Evolutionary conservation across 2,113 vertebrate species (phyloP).

Genomic region (Limnothrissa miodon): DNA sequence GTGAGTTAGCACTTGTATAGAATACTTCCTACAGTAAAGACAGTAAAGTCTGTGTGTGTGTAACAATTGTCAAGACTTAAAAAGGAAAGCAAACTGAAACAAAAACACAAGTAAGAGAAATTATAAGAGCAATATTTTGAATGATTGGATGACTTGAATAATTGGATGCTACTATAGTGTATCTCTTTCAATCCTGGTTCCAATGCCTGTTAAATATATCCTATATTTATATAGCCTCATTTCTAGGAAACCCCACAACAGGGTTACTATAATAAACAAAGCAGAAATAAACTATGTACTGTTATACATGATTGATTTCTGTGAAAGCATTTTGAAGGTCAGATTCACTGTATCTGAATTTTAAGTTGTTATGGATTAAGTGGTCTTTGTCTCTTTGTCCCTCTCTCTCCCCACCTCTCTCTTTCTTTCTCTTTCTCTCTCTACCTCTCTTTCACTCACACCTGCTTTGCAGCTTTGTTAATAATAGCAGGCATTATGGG

Average conservation of each 20-base stretch:
- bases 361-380: not conserved
- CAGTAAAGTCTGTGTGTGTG: too few species aligned
- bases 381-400: not conserved
- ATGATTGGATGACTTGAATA: too few species aligned
- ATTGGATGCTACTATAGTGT: too few species aligned
- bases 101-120: too few species aligned
- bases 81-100: too few species aligned
- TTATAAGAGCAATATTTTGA: too few species aligned
- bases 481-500: not conserved
- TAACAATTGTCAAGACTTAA: too few species aligned
- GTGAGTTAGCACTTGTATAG: too few species aligned
- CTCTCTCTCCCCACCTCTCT: not conserved
- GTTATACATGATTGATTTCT: not conserved
- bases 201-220: too few species aligned
- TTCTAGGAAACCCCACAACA: not conserved
- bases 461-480: not conserved
- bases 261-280: not conserved
- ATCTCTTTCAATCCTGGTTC: too few species aligned
- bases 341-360: not conserved
- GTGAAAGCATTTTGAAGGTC: not conserved
- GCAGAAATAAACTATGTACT: not conserved
- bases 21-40: too few species aligned
- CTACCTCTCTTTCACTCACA: not conserved
- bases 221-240: not conserved
- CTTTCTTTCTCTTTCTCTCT: not conserved